Conservation (phyloP, 2,797 vertebrate genomes). For the Eupleurogrammus muticus region DNA sequence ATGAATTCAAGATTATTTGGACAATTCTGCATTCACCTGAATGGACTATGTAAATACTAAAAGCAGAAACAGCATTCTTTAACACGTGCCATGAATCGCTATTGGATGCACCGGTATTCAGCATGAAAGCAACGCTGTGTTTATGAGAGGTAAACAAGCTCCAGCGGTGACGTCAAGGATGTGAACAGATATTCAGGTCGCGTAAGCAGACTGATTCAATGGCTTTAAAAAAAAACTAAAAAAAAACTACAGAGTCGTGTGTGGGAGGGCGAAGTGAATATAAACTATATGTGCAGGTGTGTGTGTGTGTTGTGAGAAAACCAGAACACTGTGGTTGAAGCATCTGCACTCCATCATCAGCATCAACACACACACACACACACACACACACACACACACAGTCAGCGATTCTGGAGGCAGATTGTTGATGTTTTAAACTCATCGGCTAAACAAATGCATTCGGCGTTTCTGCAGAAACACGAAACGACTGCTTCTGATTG, state of each 20-base stretch:
- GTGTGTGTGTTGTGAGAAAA: conserved; percentile 65
- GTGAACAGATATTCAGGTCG: conserved; percentile 30
- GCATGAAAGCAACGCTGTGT: conserved; percentile 39
- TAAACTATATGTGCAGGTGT: conserved; percentile 10
- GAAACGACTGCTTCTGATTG: too few species aligned
- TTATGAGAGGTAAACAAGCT: conserved; percentile 51
- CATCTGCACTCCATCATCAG: conserved; percentile 52
- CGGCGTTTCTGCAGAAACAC: too few species aligned
- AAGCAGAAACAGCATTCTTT: conserved; percentile 2
- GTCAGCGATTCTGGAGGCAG: too few species aligned
- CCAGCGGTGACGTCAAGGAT: conserved; percentile 50
- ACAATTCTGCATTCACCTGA: conserved; percentile 2
- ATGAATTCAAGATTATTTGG: neutral
- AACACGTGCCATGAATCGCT: neutral
- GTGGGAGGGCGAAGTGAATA: conserved; percentile 50
- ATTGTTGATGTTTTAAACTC: too few species aligned
- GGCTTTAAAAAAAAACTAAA: conserved; percentile 40
- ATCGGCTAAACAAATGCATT: too few species aligned
- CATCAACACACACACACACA: neutral
- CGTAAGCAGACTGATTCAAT: conserved; percentile 29
- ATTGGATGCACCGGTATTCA: neutral
- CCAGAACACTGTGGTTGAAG: conserved; percentile 64
- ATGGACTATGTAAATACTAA: neutral
- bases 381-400: conserved; percentile 7
- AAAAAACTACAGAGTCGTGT: conserved; percentile 18